phyloP scores from a whole-genome alignment of 2,113 vertebrate genomes.

The Atractosteus spatula region DNA sequence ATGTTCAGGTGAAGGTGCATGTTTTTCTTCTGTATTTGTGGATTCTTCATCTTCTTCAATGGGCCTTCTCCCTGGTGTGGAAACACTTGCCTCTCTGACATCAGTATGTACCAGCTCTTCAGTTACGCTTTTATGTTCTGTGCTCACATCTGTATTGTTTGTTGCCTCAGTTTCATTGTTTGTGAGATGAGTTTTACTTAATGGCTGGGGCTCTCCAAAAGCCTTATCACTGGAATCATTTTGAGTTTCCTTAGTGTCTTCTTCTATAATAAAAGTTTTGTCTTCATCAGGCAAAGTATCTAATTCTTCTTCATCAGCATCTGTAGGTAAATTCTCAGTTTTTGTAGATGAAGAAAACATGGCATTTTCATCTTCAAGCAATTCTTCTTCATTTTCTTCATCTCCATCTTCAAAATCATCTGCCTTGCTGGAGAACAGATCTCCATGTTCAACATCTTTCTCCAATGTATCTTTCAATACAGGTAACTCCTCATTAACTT shows the following conservation, averaged over 20 bases:
- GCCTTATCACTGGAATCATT: background rate
- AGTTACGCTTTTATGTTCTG: background rate
- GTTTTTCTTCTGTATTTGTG: background rate
- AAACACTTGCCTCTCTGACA: background rate
- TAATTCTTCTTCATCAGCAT: background rate
- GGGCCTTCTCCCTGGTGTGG: background rate
- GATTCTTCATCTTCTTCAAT: background rate
- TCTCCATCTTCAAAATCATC: slow-evolving; percentile 10
- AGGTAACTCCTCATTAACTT: slow-evolving; percentile 23
- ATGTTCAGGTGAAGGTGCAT: background rate
- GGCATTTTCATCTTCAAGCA: slow-evolving; percentile 92
- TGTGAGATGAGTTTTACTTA: background rate
- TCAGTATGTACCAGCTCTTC: slow-evolving; percentile 11
- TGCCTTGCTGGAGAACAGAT: background rate
- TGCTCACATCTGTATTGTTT: background rate
- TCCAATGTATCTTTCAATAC: slow-evolving; percentile 29
- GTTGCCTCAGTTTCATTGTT: background rate
- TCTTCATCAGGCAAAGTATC: background rate
- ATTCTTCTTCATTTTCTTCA: slow-evolving; percentile 48
- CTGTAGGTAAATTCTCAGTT: slow-evolving; percentile 6
- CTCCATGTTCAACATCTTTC: slow-evolving; percentile 21
- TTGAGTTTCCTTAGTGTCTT: slow-evolving; percentile 4
- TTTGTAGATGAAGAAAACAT: slow-evolving; percentile 45
- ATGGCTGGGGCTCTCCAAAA: background rate
- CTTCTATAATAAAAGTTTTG: background rate